These are phyloP conservation scores for Fopius arisanus DNA, from an alignment of 1,140 invertebrate genomes.

Conservation along the genomic window DNA sequence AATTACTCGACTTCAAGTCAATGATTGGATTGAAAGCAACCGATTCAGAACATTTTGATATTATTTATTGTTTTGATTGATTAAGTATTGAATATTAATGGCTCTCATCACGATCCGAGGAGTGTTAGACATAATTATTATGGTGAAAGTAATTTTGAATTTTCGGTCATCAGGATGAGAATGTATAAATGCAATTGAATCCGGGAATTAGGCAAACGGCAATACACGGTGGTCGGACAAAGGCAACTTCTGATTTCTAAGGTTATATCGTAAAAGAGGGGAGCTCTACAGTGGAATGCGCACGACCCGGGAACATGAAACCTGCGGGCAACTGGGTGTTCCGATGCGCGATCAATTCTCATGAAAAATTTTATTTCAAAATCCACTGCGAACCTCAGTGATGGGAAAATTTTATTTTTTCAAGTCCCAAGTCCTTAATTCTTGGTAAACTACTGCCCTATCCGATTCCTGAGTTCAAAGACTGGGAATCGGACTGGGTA, in stretches of 20 bases:
- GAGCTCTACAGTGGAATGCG: slow-evolving; percentile 43
- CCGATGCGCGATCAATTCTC: slow-evolving; percentile 50
- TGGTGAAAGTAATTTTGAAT: background rate
- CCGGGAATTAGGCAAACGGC: background rate
- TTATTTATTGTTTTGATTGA: background rate
- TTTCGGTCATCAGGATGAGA: background rate
- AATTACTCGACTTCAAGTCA: background rate
- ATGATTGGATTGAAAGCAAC: background rate
- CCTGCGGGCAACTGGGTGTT: slow-evolving; percentile 27
- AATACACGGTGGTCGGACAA: slow-evolving; percentile 28
- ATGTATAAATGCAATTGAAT: background rate
- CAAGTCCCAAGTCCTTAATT: no score
- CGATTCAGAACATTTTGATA: background rate
- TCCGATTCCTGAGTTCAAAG: no score
- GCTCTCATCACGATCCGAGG: no score
- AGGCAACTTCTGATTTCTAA: slow-evolving; percentile 39
- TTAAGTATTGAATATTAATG: background rate
- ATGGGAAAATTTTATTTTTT: no score
- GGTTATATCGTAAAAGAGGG: slow-evolving; percentile 35
- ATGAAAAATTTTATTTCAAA: slow-evolving; percentile 49
- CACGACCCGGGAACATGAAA: slow-evolving; percentile 35
- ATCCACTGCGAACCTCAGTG: slow-evolving; percentile 36
- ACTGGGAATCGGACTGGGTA: no score
- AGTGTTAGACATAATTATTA: background rate
- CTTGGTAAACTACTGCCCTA: no score